phyloP scores from a whole-genome alignment of 2,888 invertebrate species.

The Steinernema carpocapsae region DNA sequence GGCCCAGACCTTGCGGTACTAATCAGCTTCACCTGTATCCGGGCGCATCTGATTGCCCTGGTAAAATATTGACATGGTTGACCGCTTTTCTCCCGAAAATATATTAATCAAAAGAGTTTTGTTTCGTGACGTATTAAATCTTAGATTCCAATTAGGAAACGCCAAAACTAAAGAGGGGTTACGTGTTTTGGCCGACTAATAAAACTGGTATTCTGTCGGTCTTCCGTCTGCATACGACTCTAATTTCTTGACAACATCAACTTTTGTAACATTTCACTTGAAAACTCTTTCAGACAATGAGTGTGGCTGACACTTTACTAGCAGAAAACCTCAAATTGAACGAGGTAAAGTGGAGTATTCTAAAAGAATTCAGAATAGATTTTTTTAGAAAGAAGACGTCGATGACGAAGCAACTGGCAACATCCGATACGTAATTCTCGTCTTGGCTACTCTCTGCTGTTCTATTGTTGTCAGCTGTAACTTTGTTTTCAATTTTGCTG shows the following conservation, averaged over 20 bases:
- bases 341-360: neutral
- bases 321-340: neutral
- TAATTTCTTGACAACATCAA: too few species aligned
- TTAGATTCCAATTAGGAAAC: too few species aligned
- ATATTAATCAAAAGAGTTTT: too few species aligned
- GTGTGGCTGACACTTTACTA: neutral
- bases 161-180: too few species aligned
- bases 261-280: too few species aligned
- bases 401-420: conserved; percentile 4
- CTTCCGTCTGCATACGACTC: neutral
- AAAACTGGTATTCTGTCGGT: conserved; percentile 13
- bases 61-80: too few species aligned
- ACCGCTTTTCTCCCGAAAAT: too few species aligned
- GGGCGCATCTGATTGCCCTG: too few species aligned
- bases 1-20: too few species aligned
- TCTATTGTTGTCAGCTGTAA: conserved; percentile 39
- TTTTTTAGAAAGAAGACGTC: neutral
- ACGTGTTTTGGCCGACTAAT: neutral
- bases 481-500: conserved; percentile 40
- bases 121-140: too few species aligned
- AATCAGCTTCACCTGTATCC: too few species aligned
- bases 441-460: conserved; percentile 35
- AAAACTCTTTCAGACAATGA: conserved; percentile 3
- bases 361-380: too few species aligned
- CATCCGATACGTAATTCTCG: conserved; percentile 38